Conservation (phyloP, 64 coral and sea anemone genomes). For the Porites australiensis region DNA sequence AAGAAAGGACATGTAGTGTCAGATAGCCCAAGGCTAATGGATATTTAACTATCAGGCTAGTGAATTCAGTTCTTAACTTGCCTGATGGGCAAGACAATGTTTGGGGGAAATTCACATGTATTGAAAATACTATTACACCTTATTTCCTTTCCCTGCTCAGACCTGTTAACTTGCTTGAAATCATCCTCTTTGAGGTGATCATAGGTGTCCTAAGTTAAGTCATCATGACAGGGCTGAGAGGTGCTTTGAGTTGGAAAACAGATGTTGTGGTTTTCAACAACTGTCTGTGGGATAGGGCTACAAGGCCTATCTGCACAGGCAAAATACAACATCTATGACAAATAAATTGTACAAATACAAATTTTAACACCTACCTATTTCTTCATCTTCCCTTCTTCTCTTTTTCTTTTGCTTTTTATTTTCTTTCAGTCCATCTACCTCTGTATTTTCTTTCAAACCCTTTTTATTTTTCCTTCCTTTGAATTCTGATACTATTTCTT, state of each 20-base stretch:
- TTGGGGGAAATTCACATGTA: too few species aligned
- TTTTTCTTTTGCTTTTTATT: conserved; percentile 37
- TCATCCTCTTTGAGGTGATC: conserved; percentile 57
- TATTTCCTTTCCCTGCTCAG: background rate
- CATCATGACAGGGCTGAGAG: conserved; percentile 51
- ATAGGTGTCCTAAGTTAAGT: conserved; percentile 73
- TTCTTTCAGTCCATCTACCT: conserved; percentile 19
- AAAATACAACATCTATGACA: background rate
- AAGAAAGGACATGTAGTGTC: too few species aligned
- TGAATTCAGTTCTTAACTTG: too few species aligned
- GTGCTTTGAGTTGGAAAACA: background rate
- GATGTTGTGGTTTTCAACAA: background rate
- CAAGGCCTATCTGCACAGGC: background rate
- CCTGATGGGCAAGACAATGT: too few species aligned
- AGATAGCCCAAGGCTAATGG: too few species aligned
- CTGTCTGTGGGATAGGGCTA: background rate
- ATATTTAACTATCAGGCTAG: too few species aligned
- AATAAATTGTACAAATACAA: background rate
- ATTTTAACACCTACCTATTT: conserved; percentile 10
- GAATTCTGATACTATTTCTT: background rate
- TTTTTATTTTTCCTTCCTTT: conserved; percentile 59
- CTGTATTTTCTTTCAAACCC: conserved; percentile 39
- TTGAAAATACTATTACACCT: too few species aligned
- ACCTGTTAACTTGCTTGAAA: conserved; percentile 30
- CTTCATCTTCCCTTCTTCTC: conserved; percentile 13